Evolutionary conservation across 92 coral and sea anemone species (phyloP), one percentile per base, ranked within the genome.

Genomic region (Palythoa grandiflora): DNA sequence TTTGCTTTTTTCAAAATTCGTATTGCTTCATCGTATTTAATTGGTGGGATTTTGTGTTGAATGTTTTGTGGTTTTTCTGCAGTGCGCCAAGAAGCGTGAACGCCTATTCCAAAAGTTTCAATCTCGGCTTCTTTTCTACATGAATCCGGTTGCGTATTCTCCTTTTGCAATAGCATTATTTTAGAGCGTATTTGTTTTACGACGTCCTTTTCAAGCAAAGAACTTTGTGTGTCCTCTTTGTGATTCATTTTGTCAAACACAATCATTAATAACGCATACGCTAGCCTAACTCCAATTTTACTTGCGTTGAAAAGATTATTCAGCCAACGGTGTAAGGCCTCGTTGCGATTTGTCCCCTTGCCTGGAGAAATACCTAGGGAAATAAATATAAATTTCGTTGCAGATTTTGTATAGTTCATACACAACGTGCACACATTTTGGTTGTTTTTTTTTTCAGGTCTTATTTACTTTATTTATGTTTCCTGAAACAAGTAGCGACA

Each of bases 321-420:
- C 40, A 87, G 71, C 84, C 90, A 87, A 53, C 90, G 52, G 65
- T 66, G 90, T 47, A 78, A 65, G 47, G 89, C 89, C 66, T 87
- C 89, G 73, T 87, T 87, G 52, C 86, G 71, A 77, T 87, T 87
- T 8, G 90, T 87, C 61, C 90, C 90, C 79, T 84, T 87, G 66
- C 85, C 90, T 20, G 78, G 90, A 3, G 76, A 53, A 39, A 87
- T 87, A 39, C 84, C 90, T 63, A 77, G 14, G 68, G 44, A 77
- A 57, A 74, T 12, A 57, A 57, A 57, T 57, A 57, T 57, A 57
- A 55, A 4, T 10, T 55, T 57, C 15, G 63, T 57, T 57, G 63
- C 63, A 57, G 63, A 57, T 57, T 57, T 57, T 57, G 63, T 57
- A 57, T 16, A 57, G 63, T 57, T 0, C n/a, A 57, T 16, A 57